phyloP scores from a whole-genome alignment of 2,888 invertebrate species.

The Parapristionchus giblindavisi region DNA sequence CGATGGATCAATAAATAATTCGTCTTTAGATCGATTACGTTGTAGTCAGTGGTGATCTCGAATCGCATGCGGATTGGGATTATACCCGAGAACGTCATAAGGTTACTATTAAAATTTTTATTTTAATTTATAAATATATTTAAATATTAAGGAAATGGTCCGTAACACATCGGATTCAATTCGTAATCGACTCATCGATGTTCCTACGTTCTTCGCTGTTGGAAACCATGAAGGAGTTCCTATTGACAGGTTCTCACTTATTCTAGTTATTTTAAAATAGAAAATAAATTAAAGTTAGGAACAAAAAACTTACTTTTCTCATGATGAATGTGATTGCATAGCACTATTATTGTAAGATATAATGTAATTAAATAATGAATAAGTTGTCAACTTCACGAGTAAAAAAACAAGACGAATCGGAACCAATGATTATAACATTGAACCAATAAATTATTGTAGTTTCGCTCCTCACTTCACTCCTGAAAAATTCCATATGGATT shows the following conservation, averaged over 20 bases:
- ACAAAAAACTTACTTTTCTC: too few relatives aligned
- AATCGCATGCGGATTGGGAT: conserved; percentile 60
- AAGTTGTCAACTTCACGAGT: too few relatives aligned
- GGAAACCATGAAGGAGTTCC: conserved; percentile 97
- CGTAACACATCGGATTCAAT: conserved; percentile 55
- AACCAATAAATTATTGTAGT: conserved; percentile 46
- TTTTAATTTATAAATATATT: too few relatives aligned
- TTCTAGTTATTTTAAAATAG: too few relatives aligned
- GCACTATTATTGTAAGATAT: not conserved
- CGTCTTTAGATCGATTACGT: conserved; percentile 58
- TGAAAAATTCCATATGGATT: conserved; percentile 75
- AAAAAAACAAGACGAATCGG: too few relatives aligned
- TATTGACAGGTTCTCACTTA: conserved; percentile 84
- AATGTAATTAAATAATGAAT: not conserved
- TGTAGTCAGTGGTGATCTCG: conserved; percentile 61
- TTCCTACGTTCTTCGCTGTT: conserved; percentile 89
- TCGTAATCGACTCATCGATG: conserved; percentile 73
- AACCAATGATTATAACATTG: too few relatives aligned
- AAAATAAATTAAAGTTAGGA: too few relatives aligned
- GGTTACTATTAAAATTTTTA: not conserved
- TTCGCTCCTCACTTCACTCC: conserved; percentile 71
- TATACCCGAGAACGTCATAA: conserved; percentile 57
- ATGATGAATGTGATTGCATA: too few relatives aligned
- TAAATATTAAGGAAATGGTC: conserved; percentile 45
- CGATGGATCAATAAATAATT: not conserved